phyloP scores from a whole-genome alignment of 2,797 vertebrate genomes.

The Sebastes taczanowskii region DNA sequence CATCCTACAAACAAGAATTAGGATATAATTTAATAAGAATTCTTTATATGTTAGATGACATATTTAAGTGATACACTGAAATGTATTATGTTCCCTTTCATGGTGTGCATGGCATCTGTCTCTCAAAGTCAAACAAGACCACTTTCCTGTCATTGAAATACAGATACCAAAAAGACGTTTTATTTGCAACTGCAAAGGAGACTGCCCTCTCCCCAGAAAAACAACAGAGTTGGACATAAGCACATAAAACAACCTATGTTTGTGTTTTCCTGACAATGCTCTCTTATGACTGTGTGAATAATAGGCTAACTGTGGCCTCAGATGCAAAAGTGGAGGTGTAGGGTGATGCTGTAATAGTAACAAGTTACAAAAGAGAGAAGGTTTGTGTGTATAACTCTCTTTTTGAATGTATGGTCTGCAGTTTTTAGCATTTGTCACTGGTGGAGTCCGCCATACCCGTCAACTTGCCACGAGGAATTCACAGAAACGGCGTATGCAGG shows the following conservation, averaged over 20 bases:
- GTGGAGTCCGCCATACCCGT: background rate
- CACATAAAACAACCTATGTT: no score
- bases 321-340: no score
- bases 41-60: background rate
- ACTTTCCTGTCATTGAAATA: background rate
- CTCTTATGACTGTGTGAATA: no score
- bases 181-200: background rate
- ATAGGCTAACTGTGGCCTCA: no score
- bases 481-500: no score
- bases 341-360: no score
- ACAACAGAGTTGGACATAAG: background rate
- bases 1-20: background rate
- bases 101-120: background rate
- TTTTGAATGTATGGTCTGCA: background rate
- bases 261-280: background rate
- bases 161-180: background rate
- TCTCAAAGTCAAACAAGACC: background rate
- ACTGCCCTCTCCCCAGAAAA: background rate
- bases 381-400: no score
- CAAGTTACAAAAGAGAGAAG: no score
- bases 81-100: background rate
- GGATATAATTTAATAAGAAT: background rate
- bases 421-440: background rate
- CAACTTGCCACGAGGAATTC: background rate
- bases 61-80: background rate